phyloP scores from a whole-genome alignment of 2,113 vertebrate species.

The human (Homo sapiens) region GRCh38 chr15:43174501-43175000 shows the following conservation, averaged over 20 bases:
- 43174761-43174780: background rate
- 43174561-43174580: slow-evolving; percentile 20
- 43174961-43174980: background rate
- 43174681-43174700: background rate
- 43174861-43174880: background rate
- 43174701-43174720: background rate
- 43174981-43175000: background rate
- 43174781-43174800: background rate
- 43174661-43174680: background rate
- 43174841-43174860: background rate
- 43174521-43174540: background rate
- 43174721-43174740: background rate
- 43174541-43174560: slow-evolving; percentile 39
- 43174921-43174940: background rate
- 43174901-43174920: background rate
- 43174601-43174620: background rate
- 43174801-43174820: background rate
- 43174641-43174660: background rate
- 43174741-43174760: slow-evolving; percentile 19
- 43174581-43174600: background rate
- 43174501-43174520: background rate
- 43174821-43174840: background rate
- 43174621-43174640: slow-evolving; percentile 14
- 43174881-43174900: background rate
- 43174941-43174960: background rate